These are phyloP conservation scores for Chrysaora quinquecirrha DNA, from an alignment of 30 jellyfish, hydroid and myxozoan species.

Conservation along the genomic window DNA sequence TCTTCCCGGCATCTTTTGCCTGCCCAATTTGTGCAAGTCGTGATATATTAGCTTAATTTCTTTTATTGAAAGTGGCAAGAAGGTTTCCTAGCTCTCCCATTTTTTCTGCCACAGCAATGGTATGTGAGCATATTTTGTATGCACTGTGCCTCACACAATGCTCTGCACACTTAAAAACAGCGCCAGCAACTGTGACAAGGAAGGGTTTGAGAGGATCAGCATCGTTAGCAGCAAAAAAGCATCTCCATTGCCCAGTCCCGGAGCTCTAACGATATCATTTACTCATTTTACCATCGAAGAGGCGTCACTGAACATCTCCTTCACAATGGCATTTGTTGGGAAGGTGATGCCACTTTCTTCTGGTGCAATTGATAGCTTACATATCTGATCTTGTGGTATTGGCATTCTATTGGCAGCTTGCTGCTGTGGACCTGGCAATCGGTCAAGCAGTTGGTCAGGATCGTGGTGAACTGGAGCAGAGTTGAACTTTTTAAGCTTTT, in stretches of 20 bases:
- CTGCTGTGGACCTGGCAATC: neutral
- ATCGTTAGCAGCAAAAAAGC: neutral
- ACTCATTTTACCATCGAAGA: neutral
- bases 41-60: too few species aligned
- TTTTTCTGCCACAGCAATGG: too few species aligned
- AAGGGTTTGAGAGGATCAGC: neutral
- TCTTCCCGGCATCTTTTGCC: too few species aligned
- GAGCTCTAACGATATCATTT: neutral
- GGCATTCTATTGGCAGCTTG: neutral
- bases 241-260: neutral
- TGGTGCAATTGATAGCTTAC: neutral
- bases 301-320: constrained; percentile 18
- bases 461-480: neutral
- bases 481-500: neutral
- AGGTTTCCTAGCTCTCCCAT: too few species aligned
- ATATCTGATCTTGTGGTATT: neutral
- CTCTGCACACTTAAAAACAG: neutral
- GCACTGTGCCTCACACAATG: neutral
- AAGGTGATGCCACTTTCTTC: constrained; percentile 5
- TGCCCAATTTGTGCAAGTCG: too few species aligned
- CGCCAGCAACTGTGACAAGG: neutral
- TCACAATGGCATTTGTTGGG: neutral
- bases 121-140: neutral
- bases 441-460: neutral
- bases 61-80: too few species aligned